Conservation (phyloP, 2,113 vertebrate species). For the Nipponia nippon region DNA sequence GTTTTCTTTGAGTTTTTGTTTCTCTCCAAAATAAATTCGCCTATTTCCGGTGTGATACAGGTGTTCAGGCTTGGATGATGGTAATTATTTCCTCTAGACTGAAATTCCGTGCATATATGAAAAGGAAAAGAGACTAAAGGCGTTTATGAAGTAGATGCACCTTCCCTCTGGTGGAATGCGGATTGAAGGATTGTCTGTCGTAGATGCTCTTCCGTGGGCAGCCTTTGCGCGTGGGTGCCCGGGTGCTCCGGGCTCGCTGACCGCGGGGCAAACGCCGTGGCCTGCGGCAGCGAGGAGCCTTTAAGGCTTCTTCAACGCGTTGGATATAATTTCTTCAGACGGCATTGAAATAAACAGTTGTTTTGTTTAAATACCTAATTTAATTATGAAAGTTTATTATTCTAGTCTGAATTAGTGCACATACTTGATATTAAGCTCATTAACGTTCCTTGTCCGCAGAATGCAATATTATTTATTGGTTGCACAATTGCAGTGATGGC, state of each 20-base stretch:
- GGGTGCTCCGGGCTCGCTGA: background rate
- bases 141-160: background rate
- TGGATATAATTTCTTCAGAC: background rate
- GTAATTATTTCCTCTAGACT: background rate
- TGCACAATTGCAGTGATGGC: background rate
- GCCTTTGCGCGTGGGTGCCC: background rate
- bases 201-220: accelerated
- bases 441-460: background rate
- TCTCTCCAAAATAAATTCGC: background rate
- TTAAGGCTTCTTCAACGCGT: background rate
- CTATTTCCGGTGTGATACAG: background rate
- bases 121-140: background rate
- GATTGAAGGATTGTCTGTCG: background rate
- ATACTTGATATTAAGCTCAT: background rate
- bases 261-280: background rate
- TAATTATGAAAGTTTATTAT: background rate
- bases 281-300: background rate
- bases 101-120: accelerated
- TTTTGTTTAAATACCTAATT: background rate
- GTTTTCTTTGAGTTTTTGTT: background rate
- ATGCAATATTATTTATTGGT: background rate
- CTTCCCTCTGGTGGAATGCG: too few species aligned
- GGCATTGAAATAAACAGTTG: background rate
- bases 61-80: background rate
- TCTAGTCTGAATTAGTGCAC: background rate